Conservation (phyloP, 2,113 vertebrate genomes). For the Paradoxurus hermaphroditus region DNA sequence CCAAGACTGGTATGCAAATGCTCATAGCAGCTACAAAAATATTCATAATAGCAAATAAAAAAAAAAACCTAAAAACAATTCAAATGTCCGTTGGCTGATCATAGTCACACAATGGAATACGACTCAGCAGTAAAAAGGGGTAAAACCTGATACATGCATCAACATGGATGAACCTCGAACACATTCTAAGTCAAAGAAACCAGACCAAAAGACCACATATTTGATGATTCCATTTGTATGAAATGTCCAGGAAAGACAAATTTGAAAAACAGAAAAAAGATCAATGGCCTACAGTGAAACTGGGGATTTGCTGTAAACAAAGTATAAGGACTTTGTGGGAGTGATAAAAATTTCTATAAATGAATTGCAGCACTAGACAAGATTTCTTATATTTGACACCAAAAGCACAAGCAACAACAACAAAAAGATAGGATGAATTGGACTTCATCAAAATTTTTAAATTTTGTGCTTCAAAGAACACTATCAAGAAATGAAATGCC, state of each 20-base stretch:
- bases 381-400: neutral
- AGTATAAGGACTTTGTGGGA: neutral
- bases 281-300: neutral
- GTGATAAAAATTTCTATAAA: conserved; percentile 2
- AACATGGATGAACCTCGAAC: neutral
- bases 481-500: neutral
- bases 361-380: neutral
- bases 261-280: neutral
- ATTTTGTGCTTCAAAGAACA: neutral
- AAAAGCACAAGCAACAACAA: neutral
- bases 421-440: neutral
- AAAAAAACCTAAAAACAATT: neutral
- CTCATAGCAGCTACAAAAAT: neutral
- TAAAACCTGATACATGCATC: neutral
- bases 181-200: neutral
- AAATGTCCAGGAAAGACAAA: neutral
- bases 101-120: neutral
- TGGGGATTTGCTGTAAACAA: neutral
- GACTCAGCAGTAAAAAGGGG: neutral
- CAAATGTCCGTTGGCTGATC: neutral
- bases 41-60: conserved; percentile 19
- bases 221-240: neutral
- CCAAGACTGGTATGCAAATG: neutral
- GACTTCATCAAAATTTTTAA: neutral
- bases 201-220: neutral